phyloP scores from a whole-genome alignment of 2,888 invertebrate genomes.

The Coenonympha arcania region DNA sequence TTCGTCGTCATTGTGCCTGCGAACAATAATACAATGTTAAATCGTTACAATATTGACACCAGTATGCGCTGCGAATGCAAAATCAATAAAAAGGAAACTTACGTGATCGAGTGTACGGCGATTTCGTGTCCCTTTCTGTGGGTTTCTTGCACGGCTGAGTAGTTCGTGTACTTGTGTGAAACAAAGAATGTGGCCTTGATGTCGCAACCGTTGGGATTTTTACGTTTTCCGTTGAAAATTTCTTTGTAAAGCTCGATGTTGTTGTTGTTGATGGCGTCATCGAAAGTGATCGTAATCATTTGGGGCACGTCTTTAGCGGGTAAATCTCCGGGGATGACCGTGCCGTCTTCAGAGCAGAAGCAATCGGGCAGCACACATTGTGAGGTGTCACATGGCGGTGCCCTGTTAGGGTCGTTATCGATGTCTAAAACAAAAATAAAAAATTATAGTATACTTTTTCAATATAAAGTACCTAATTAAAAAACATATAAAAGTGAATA shows the following conservation, averaged over 20 bases:
- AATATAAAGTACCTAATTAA: background rate
- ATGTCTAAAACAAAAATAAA: constrained; percentile 77
- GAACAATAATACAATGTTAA: no score
- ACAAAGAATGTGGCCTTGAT: constrained; percentile 94
- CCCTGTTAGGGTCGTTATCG: constrained; percentile 94
- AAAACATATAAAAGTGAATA: background rate
- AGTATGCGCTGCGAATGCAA: background rate
- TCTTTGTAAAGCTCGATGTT: constrained; percentile 95
- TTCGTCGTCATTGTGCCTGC: constrained; percentile 91
- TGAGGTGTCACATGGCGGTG: constrained; percentile 88
- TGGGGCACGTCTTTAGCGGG: constrained; percentile 90
- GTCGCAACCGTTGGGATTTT: constrained; percentile 94
- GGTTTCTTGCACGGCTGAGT: constrained; percentile 93
- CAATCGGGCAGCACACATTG: constrained; percentile 93
- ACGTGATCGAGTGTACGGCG: constrained; percentile 94
- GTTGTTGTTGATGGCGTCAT: constrained; percentile 95
- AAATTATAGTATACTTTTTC: background rate
- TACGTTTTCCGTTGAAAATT: constrained; percentile 90
- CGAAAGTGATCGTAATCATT: constrained; percentile 95
- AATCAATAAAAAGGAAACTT: constrained; percentile 56
- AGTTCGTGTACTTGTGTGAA: constrained; percentile 94
- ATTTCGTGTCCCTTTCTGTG: constrained; percentile 94
- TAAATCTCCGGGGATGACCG: constrained; percentile 87
- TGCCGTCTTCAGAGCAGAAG: constrained; percentile 95
- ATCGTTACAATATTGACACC: no score